Evolutionary conservation across 2,113 vertebrate genomes (phyloP), one percentile per base, ranked within the genome.

Genomic region (Pionites leucogaster): DNA sequence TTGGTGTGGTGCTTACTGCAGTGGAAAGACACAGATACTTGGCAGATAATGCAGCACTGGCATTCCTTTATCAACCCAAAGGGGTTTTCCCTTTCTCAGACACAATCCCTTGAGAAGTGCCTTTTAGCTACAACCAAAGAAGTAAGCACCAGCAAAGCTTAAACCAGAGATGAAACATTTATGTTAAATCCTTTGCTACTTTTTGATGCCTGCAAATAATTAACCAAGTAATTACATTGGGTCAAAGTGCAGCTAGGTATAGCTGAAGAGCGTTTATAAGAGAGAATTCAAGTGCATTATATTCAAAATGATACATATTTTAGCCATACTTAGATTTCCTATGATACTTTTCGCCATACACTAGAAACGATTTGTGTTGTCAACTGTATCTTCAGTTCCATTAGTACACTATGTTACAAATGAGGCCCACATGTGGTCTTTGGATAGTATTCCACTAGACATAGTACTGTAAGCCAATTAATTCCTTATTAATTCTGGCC

Each of bases 1-100:
- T 29, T 46, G 82, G 78, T 77, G 67, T 69, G 39, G 68, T 88
- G 93, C 55, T 95, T 65, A 94, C 92, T 93, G 92, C 88, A 94
- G 90, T 63, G 90, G 60, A 92, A 95, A 92, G 60, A 41, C 62
- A 75, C 7, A 78, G 60, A 71, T n/a, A 49, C 7, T 52, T 25
- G 72, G 35, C 24, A 86, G 47, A 57, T 71, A 59, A 17, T 84
- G 64, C 65, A 86, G 31, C 57, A n/a, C 41, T 37, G 59, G 15
- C 65, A 42, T 64, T 75, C 29, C 41, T 60, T 57, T 57, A 72
- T 22, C 47, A 89, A 23, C 15, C 53, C 29, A 37, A 44, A 55
- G 35, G 7, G 13, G 7, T 50, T 93, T 92, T 78, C 35, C 8
- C 13, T 84, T 89, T 69, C 31, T 33, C 19, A 35, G 9, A 18